Base-by-base conservation (phyloP, 2,797 vertebrate species). In the Eleutherodactylus coqui region DNA sequence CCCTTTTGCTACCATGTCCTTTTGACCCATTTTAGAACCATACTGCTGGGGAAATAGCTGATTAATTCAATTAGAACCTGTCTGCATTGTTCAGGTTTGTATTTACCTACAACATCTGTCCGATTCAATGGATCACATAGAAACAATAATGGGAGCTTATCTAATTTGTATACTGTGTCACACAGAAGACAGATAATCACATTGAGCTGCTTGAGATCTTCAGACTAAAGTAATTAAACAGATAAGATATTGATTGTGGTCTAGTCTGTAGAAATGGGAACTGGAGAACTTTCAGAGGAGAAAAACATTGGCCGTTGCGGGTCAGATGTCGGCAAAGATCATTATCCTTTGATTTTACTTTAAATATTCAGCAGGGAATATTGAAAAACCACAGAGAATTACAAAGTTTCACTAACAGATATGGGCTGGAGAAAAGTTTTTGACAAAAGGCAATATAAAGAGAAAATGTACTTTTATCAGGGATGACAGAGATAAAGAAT, bases 181-280 rank as follows among this genome's bases (percentile, higher is more conserved):
- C 69, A 43, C 69, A 19, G 32, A 70, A 82, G 27, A 27, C 36
- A 58, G 49, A 73, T 81, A 69, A 70, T 53, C 34, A 73, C 49
- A 83, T 58, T 75, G 69, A 83, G 69, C 49, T 29, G 69, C 10
- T 53, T 24, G n/a, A n/a, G 51, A 60, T 83, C 80, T 75, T 75
- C 43, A 73, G 60, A 58, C 49, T 34, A 82, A 82, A 41, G 80
- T 45, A 73, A 83, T 83, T 83, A 83, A 75, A 60, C 49, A 83
- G 69, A 83, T 73, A 83, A 75, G 69, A 73, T 75, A 83, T 82
- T 55, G 81, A 83, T 58, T 60, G 36, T 24, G 69, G 69, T 38
- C 2, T 29, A 55, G 80, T 43, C 64, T 38, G 47, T 24, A n/a
- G 53, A n/a, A 77, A 82, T 32, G 55, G 29, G 14, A 55, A 58